Evolutionary conservation across 2,797 vertebrate species (phyloP), one percentile per base, ranked within the genome.

Genomic region (Myotis pilosus): DNA sequence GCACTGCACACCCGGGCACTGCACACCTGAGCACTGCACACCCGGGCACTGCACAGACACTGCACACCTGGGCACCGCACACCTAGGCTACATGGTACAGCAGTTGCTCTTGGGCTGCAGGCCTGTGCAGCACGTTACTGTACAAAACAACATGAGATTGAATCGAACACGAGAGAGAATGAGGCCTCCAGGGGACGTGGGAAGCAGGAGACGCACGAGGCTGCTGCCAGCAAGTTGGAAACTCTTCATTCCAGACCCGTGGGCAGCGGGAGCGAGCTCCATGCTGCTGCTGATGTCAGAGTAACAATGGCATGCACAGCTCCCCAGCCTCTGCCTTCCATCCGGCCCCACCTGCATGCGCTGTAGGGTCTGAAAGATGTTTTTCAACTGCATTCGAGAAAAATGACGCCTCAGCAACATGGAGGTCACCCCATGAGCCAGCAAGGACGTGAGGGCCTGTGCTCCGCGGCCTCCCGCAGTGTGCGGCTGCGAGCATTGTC

Each of bases 401-500:
- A 69, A 72, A 69, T 1, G 9, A 76, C 87, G 71, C 91, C 75
- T 3, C 23, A 49, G 76, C 10, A 64, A 23, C 78, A 51, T 15
- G 7, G 15, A 64, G 62, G 30, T 62, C 60, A 30, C 25, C 55
- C 25, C 5, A 11, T 1, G 23, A 11, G 55, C 57, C 28, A 60
- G 76, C 8, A 72, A 44, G 57, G 57, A 15, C 74, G 38, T 20
- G 1, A 30, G 60, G 30, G n/a, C 64, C 69, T 68, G 25, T 41
- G 79, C 83, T 17, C n/a, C 76, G 83, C 68, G 62, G 79, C 25
- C 92, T 55, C n/a, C 94, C 25, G 94, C 20, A 57, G 15, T 68
- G 23, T 2, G 10, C 47, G 89, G 93, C 92, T 94, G 89, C 92
- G 16, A 38, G 9, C 89, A 83, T 60, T 92, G 55, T 85, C 66